Percentiles rank a stretch among this genome's conserved stretches.
Conservation (phyloP, 2,113 vertebrate species). For the Murina feae region DNA sequence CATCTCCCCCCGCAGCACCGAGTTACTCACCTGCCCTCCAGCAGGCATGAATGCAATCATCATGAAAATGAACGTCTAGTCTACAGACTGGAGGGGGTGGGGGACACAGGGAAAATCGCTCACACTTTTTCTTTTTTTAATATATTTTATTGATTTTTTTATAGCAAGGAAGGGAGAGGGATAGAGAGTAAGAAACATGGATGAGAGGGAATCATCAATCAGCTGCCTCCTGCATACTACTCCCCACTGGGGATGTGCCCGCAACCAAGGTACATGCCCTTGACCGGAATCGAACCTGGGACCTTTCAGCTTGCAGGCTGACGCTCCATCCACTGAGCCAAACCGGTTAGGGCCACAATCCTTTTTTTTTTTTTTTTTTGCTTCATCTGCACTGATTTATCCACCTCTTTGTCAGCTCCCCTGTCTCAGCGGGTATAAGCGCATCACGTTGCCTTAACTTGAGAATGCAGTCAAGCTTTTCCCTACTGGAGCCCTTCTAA, state of each 20-base stretch:
- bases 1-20: not conserved
- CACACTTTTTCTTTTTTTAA: not conserved
- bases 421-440: constrained; percentile 8
- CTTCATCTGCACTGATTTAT: constrained; percentile 16
- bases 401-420: not conserved
- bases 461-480: constrained; percentile 47
- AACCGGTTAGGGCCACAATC: no score
- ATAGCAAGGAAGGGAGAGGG: no score
- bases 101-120: not conserved
- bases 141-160: no score
- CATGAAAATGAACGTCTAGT: constrained; percentile 19
- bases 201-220: no score
- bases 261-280: no score
- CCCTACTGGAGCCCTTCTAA: constrained; percentile 17
- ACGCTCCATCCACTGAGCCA: no score
- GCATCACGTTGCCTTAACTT: constrained; percentile 27
- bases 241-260: no score
- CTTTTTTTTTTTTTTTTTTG: not conserved
- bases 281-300: no score
- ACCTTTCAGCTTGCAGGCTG: no score
- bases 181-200: no score
- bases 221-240: no score
- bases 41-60: not conserved
- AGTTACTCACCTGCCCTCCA: not conserved
- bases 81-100: not conserved